Conservation (phyloP, 1,140 invertebrate species). For the Coenobita brevimanus region DNA sequence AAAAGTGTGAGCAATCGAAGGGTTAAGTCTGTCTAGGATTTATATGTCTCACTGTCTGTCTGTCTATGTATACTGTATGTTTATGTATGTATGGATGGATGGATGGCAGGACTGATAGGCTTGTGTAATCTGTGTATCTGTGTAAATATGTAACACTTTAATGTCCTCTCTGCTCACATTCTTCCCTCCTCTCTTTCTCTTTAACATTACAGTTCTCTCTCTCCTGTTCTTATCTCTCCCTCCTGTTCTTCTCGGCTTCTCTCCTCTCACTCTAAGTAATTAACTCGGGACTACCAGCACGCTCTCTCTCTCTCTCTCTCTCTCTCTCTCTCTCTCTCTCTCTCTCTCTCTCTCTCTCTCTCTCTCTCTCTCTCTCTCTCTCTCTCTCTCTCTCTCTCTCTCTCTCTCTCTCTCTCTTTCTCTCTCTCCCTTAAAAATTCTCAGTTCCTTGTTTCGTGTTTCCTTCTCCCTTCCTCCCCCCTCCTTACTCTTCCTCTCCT, state of each 20-base stretch:
- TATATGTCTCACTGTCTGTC: too few species aligned
- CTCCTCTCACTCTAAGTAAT: not conserved
- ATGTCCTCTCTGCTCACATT: not conserved
- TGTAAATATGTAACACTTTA: too few species aligned
- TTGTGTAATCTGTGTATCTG: too few species aligned
- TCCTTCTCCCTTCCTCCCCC: not conserved
- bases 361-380: constrained; percentile 11
- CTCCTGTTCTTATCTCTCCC: not conserved
- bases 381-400: constrained; percentile 12
- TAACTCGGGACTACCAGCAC: not conserved
- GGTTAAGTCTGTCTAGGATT: not conserved
- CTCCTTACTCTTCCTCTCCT: not conserved
- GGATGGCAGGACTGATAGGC: too few species aligned
- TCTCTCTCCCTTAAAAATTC: constrained; percentile 3
- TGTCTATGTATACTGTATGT: too few species aligned
- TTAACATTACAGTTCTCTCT: not conserved
- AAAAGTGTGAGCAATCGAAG: too few species aligned
- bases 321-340: not conserved
- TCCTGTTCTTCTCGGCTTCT: not conserved
- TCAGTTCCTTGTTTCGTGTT: not conserved
- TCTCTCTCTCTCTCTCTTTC: not conserved
- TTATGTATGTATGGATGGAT: too few species aligned
- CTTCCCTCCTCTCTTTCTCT: not conserved
- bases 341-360: not conserved
- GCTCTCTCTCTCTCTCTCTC: not conserved